Conservation (phyloP, 2,797 vertebrate species). For the Dicrostonyx torquatus region DNA sequence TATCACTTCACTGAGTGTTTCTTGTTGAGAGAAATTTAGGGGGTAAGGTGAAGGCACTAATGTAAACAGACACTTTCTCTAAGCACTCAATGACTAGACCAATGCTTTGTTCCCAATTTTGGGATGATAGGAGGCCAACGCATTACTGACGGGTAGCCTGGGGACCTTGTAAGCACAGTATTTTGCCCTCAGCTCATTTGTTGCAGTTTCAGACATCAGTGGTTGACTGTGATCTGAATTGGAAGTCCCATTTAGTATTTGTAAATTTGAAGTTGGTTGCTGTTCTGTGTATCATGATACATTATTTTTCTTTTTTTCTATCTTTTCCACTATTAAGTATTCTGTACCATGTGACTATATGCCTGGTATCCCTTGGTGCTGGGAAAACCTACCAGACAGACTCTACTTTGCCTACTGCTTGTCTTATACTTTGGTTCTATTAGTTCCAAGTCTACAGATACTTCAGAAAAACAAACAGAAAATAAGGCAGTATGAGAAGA, state of each 20-base stretch:
- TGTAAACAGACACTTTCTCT: neutral
- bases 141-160: neutral
- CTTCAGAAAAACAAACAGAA: neutral
- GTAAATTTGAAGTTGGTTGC: neutral
- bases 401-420: neutral
- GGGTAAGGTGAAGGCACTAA: neutral
- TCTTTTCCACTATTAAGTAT: neutral
- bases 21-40: neutral
- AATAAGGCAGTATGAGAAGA: neutral
- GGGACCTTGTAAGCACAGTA: neutral
- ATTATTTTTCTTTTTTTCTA: neutral
- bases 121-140: neutral
- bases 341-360: neutral
- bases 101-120: neutral
- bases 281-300: neutral
- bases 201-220: neutral
- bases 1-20: neutral
- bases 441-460: neutral
- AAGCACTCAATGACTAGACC: neutral
- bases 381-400: conserved; percentile 22
- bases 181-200: neutral
- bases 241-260: neutral
- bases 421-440: conserved; percentile 15
- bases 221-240: neutral
- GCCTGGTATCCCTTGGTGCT: neutral